Base-by-base conservation (phyloP, 2,888 invertebrate species). In the Epirrita christyi region DNA sequence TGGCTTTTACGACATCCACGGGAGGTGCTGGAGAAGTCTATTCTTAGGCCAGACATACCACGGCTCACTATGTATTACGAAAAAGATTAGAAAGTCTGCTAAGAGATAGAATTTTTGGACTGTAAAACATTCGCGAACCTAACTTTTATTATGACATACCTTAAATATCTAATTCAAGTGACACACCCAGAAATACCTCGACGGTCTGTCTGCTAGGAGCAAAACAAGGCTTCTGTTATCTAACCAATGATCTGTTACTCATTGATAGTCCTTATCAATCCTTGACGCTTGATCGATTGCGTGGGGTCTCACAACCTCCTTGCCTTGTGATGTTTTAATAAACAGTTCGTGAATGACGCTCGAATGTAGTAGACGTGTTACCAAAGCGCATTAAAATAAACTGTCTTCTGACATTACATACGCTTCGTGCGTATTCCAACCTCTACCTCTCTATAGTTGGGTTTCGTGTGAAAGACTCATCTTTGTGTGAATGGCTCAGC, bases 241-340 rank as follows among this genome's bases (percentile, higher is more conserved):
- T 48, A 41, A 59, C 56, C 47, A 37, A 46, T 43, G 44, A 63
- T 58, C 52, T 34, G 51, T 66, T 61, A 63, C 48, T 61, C 66
- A 66, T 56, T 42, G 54, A 56, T 51, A 48, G 11, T 44, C 21
- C 4, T 48, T 60, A 48, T 56, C 55, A 42, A 61, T 59, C 59
- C 55, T 57, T 49, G 53, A 54, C 49, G 44, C 27, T 44, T 44
- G 41, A 60, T 58, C 49, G 61, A 47, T 49, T 60, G 58, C 62
- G 66, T 62, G 55, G 55, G 61, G 66, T 48, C 55, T 56, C 53
- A 43, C 55, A 54, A 42, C 46, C 56, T 53, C 59, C 55, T 58
- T 55, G 36, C 21, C 50, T 42, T 50, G 11, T 55, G 54, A 28
- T 57, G 51, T 56, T 47, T 47, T 37, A 56, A 56, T 52, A 13